Base-by-base conservation (phyloP, 2,113 vertebrate species). In the Parotia lawesii region DNA sequence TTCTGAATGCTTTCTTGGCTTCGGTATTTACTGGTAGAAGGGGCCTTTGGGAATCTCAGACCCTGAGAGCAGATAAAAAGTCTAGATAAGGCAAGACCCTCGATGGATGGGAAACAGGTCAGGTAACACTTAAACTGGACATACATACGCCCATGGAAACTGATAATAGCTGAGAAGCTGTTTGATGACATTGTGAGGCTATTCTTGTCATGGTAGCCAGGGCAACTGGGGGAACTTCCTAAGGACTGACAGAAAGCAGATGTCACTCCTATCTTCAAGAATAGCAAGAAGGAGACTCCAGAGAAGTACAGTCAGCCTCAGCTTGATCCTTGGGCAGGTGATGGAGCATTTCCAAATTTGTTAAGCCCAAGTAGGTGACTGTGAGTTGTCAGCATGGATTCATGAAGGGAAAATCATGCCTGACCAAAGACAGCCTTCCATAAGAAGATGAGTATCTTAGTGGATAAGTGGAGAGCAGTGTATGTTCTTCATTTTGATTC, bases 51-150 rank as follows among this genome's bases (percentile, higher is more conserved):
- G 24, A 54, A 44, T 42, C 14, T 60, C 51, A 73, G 45, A 7
- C 29, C 15, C 12, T 42, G 33, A 60, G 20, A 56, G 12, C 22
- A 56, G 6, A 47, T 11, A 25, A 35, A 64, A 77, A 50, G 8
- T 58, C 35, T 76, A 38, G 16, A n/a, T 40, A 8, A 70, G 28
- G 42, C 20, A 82, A 56, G 5, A 35, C 16, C 8, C 12, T 66
- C 0, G 0, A 4, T 37, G 37, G 13, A 71, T 11, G 5, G 10
- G 3, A 16, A 71, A 16, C 6, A 48, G 20, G 6, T 48, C 29
- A 75, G 18, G 27, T 37, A 74, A 57, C 12, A 14, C 5, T 51
- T 45, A 35, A 37, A 85, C 4, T 15, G 25, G 12, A 50, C 16
- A 23, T 73, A 20, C 2, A 1, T 38, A 60, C 24, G 4, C 22